Evolutionary conservation across 2,888 invertebrate species (phyloP), one percentile per base, ranked within the genome.

Genomic region (Chrysolina haemoptera): DNA sequence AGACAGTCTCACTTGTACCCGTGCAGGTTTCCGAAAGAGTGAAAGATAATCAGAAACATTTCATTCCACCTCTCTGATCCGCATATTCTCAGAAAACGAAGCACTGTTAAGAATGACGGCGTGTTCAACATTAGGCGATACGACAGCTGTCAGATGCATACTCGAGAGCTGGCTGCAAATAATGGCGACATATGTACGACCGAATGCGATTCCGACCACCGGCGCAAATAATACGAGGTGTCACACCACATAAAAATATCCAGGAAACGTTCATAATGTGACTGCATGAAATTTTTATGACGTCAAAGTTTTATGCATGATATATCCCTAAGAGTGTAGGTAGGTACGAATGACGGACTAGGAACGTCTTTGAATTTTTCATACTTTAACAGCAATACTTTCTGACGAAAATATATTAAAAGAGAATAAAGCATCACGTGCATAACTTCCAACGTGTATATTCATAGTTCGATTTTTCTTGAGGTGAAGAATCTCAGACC

Each of bases 121-220:
- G 27, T 59, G 48, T 12, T 14, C 20, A 16, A 70, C 74, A 71
- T 74, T 74, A 48, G 84, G 84, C 84, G 86, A 87, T 86, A 86
- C 86, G 88, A 87, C 88, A 88, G 88, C 87, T 88, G 88, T 88
- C 88, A 88, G 85, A 82, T 85, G 85, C 87, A 87, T 81, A 84
- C 84, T 84, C 82, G 82, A 83, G 84, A 83, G 84, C 85, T 86
- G 85, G 85, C 86, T 86, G 87, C 87, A 85, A 88, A 88, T 88
- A 88, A 87, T 86, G 86, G 86, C 87, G 88, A 87, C 87, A 87
- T 84, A 84, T 88, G 87, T 87, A 86, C 83, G 83, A 77, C 80
- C 82, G 27, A 59, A 59, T 59, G 80, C 85, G 83, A 84, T 81
- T 78, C 78, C 79, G 78, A 81, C 82, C 82, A 82, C 83, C 80